phyloP scores from a whole-genome alignment of 2,888 invertebrate species.

The Oxycera nigricornis region DNA sequence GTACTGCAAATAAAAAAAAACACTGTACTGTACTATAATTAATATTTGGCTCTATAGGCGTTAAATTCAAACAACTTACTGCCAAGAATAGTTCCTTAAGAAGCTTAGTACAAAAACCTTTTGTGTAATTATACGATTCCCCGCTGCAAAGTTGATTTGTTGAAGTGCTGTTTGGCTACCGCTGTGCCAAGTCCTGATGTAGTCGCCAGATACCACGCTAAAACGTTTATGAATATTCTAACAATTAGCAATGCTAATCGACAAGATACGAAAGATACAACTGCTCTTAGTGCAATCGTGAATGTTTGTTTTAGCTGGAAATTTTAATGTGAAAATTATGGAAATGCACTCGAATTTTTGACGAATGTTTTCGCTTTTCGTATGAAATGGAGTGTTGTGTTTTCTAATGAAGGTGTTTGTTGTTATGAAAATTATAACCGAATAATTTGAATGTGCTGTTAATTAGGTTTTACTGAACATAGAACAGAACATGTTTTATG shows the following conservation, averaged over 20 bases:
- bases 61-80: not conserved
- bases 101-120: conserved; percentile 8
- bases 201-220: not conserved
- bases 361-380: conserved; percentile 12
- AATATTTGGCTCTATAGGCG: not conserved
- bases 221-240: conserved; percentile 28
- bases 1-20: too few relatives aligned
- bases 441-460: not conserved
- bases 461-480: not conserved
- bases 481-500: too few relatives aligned
- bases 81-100: not conserved
- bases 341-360: conserved; percentile 23
- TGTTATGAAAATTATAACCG: not conserved
- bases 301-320: conserved; percentile 43
- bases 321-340: conserved; percentile 44
- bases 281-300: not conserved
- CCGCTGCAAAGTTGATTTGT: conserved; percentile 40
- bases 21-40: too few relatives aligned
- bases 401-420: not conserved
- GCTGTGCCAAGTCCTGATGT: conserved; percentile 21
- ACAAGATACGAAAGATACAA: not conserved
- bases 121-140: conserved; percentile 25
- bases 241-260: conserved; percentile 39
- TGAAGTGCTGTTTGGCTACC: conserved; percentile 36
- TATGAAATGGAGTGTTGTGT: not conserved